Evolutionary conservation across 2,888 invertebrate species (phyloP), one percentile per base, ranked within the genome.

Genomic region (Aethes cnicana): DNA sequence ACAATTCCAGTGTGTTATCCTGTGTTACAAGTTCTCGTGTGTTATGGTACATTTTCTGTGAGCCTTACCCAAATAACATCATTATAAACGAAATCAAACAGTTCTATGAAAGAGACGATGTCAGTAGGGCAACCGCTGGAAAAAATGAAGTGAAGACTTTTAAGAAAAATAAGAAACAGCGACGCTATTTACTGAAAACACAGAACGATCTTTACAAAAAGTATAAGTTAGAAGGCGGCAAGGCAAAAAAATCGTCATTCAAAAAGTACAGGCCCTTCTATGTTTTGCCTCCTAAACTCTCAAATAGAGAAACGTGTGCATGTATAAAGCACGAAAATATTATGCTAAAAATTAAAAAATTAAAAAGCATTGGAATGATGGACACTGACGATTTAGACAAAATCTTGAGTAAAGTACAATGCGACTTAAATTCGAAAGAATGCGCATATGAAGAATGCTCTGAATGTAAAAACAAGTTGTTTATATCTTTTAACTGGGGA

Each of bases 241-340:
- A 53, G 53, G 47, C 37, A 32, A 58, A 57, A 26, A 54, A 53
- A 23, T 18, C 48, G 25, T 57, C 56, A 32, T 62, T 64, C 52
- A 54, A 48, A 52, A 50, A 53, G 21, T 57, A 54, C 42, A 57
- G 57, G 41, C 61, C 62, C 14, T 61, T 61, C 36, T 61, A 57
- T 47, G 55, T 64, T 17, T 30, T 61, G 37, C 35, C 30, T 26
- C 60, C 62, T 32, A 60, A 53, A 55, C 30, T 57, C 25, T 28
- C 25, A 33, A 47, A 56, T 5, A 30, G 54, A 23, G 43, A 62
- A 18, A 62, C 59, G 18, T 62, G 62, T 53, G 53, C 48, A 3
- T 61, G 62, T 39, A 48, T 48, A 42, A 63, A 58, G 36, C 59
- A 63, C 48, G 25, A 43, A 21, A 62, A 62, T 41, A 8, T 52